A percentile compares a stretch with the other conserved stretches of the same genome.
These are phyloP conservation scores for Phocoena sinus DNA, from an alignment of 2,113 vertebrate species.

Conservation along the genomic window DNA sequence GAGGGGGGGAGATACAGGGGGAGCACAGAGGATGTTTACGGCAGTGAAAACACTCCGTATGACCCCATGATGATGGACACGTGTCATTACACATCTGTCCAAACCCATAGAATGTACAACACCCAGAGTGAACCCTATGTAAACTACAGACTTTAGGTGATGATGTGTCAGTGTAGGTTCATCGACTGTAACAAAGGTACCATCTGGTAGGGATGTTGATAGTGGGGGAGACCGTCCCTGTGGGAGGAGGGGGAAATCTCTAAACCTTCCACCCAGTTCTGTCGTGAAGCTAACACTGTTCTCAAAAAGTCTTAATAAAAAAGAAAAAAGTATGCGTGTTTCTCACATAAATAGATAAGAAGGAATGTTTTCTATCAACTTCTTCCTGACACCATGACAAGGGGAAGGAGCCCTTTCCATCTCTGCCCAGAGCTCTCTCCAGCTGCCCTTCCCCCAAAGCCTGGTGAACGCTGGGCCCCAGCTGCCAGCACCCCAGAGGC, in stretches of 20 bases:
- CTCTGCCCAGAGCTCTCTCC: not conserved
- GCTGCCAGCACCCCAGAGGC: not conserved
- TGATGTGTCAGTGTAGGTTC: not conserved
- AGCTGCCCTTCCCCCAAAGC: not conserved
- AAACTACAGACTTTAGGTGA: not conserved
- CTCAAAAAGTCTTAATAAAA: not conserved
- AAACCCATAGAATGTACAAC: not conserved
- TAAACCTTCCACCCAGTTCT: not conserved
- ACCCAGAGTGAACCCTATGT: not conserved
- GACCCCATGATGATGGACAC: not conserved
- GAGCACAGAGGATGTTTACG: too few relatives aligned
- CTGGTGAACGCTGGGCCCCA: not conserved
- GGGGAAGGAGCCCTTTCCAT: not conserved
- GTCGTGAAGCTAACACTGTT: not conserved
- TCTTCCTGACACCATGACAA: not conserved
- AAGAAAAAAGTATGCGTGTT: not conserved
- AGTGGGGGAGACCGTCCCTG: not conserved
- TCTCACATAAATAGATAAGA: not conserved
- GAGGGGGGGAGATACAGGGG: not conserved
- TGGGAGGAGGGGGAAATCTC: not conserved
- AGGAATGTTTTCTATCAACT: not conserved
- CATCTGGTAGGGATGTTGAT: not conserved
- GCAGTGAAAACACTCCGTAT: accelerated
- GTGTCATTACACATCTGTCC: accelerated
- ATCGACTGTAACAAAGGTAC: accelerated